These are phyloP conservation scores for Mastacembelus armatus DNA, from an alignment of 2,797 vertebrate genomes.

Conservation along the genomic window DNA sequence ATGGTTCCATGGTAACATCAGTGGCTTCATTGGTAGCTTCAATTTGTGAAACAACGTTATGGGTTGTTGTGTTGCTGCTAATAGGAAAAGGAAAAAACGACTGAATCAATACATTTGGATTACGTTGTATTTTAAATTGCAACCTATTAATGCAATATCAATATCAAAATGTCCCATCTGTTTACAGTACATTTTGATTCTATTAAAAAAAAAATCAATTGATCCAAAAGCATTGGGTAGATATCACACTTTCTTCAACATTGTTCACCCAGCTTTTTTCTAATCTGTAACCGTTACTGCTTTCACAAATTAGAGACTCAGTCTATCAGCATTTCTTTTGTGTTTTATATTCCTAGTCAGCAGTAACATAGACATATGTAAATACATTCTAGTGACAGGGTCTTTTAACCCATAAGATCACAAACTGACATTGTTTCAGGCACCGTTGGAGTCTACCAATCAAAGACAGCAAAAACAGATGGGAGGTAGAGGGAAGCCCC, in stretches of 20 bases:
- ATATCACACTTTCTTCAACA: not conserved
- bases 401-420: slow-evolving; percentile 69
- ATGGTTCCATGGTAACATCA: not conserved
- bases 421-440: slow-evolving; percentile 49
- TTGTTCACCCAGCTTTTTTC: not conserved
- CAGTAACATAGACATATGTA: not conserved
- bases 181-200: not conserved
- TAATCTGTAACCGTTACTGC: not conserved
- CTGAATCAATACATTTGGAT: not conserved
- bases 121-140: not conserved
- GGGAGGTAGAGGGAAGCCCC: slow-evolving; percentile 63
- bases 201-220: not conserved
- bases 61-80: too few species aligned
- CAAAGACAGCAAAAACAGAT: slow-evolving; percentile 74
- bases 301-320: not conserved
- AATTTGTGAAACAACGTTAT: not conserved
- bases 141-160: not conserved
- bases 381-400: slow-evolving; percentile 8
- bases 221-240: not conserved
- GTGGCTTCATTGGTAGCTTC: not conserved
- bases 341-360: not conserved
- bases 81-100: too few species aligned
- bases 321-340: not conserved
- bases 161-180: not conserved
- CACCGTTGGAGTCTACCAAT: slow-evolving; percentile 58